Evolutionary conservation across 1,140 invertebrate genomes (phyloP).

Genomic region (Sarcophaga peregrina): DNA sequence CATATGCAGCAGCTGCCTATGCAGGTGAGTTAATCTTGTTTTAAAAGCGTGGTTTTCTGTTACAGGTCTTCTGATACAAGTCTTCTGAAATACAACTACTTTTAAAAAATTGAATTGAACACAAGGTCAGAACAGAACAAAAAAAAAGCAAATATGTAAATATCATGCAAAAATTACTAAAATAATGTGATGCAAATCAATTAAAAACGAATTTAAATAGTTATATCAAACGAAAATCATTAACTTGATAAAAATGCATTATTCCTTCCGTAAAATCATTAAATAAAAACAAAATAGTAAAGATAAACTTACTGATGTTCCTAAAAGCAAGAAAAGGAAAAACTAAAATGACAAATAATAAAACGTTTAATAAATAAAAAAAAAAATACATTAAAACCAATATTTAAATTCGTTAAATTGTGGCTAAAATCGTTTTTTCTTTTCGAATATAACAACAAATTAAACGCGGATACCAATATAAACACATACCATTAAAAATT

Average conservation of each 20-base stretch:
- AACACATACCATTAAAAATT: too few relatives aligned
- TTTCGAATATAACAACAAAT: neutral
- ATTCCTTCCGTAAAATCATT: neutral
- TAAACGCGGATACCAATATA: too few relatives aligned
- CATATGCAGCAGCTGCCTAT: constrained; percentile 62
- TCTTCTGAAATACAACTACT: neutral
- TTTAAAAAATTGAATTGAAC: constrained; percentile 38
- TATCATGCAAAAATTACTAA: neutral
- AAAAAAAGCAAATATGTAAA: constrained; percentile 31
- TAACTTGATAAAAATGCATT: neutral
- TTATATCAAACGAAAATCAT: neutral
- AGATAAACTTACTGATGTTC: too few relatives aligned
- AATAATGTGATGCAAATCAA: constrained; percentile 41
- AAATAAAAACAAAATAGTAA: constrained; percentile 41
- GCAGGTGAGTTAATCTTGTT: constrained; percentile 56
- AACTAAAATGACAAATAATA: constrained; percentile 5
- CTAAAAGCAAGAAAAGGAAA: constrained; percentile 13
- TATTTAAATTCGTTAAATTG: constrained; percentile 42
- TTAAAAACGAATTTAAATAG: constrained; percentile 47
- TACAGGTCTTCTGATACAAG: neutral
- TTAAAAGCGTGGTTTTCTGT: constrained; percentile 37
- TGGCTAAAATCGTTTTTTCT: constrained; percentile 5
- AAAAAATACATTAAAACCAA: constrained; percentile 26
- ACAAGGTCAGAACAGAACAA: neutral
- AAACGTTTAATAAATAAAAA: constrained; percentile 19